Evolutionary conservation across 2,888 invertebrate species (phyloP).

Genomic region (Dynastes hyllus): DNA sequence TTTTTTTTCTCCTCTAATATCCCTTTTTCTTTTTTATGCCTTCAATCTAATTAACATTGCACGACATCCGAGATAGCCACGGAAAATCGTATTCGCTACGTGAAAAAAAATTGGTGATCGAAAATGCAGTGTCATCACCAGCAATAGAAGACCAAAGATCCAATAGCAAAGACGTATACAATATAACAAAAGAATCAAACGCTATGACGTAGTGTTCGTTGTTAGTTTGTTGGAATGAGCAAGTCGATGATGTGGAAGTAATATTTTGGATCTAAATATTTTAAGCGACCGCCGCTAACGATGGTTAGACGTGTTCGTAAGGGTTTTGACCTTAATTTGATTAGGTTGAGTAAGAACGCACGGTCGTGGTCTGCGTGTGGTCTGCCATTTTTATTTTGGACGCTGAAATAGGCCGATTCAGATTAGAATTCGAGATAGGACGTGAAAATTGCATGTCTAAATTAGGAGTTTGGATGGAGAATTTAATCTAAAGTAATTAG

Average conservation of each 20-base stretch:
- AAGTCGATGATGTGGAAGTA: not conserved
- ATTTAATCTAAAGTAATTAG: no score
- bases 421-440: not conserved
- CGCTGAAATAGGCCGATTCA: not conserved
- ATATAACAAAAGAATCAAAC: not conserved
- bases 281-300: not conserved
- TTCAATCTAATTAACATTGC: no score
- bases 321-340: slow-evolving; percentile 10
- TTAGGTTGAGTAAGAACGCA: not conserved
- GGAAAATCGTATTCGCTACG: not conserved
- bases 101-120: not conserved
- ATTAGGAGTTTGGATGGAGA: no score
- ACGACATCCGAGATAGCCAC: not conserved
- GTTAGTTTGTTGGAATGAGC: no score
- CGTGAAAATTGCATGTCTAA: not conserved
- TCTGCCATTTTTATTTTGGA: not conserved
- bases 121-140: not conserved
- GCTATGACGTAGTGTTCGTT: not conserved
- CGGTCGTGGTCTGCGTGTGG: not conserved
- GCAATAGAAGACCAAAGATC: not conserved
- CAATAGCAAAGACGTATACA: not conserved
- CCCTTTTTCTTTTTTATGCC: no score
- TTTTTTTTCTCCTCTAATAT: no score
- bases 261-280: slow-evolving; percentile 7
- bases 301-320: not conserved